A percentile compares a stretch with the other conserved stretches of the same genome.
Conservation (phyloP, 2,113 vertebrate genomes). For the Eolophus roseicapilla region DNA sequence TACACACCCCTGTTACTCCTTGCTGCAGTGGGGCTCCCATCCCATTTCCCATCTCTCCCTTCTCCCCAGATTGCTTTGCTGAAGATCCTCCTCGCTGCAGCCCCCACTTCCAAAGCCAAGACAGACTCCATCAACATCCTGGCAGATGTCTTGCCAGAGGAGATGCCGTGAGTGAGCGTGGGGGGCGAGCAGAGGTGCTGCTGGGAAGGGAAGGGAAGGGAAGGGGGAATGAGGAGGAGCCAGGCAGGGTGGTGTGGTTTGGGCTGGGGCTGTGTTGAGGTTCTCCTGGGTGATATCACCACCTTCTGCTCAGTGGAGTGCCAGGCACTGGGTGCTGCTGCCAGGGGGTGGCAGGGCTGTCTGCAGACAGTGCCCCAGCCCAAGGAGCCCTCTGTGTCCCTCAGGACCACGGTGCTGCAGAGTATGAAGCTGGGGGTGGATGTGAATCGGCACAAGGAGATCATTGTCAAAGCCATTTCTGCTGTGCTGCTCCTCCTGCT, state of each 20-base stretch:
- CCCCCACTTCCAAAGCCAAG: constrained; percentile 98
- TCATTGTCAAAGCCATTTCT: constrained; percentile 97
- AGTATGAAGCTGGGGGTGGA: constrained; percentile 99
- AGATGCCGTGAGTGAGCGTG: constrained; percentile 92
- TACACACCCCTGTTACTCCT: not conserved
- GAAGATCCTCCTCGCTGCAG: constrained; percentile 95
- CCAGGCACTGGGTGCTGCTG: not conserved
- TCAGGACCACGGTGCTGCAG: constrained; percentile 93
- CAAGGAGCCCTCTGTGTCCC: not conserved
- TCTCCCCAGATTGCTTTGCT: constrained; percentile 89
- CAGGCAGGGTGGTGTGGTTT: not conserved
- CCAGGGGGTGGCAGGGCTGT: not conserved
- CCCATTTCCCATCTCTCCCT: not conserved
- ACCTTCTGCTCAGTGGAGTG: not conserved
- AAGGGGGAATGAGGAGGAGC: not conserved
- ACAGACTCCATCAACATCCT: constrained; percentile 99
- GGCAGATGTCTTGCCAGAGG: constrained; percentile 93
- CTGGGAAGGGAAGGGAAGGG: not conserved
- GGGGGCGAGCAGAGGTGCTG: not conserved
- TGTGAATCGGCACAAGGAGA: constrained; percentile 97
- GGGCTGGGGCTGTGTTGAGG: not conserved
- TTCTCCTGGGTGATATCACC: not conserved
- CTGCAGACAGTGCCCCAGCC: not conserved
- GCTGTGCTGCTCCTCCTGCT: constrained; percentile 92
- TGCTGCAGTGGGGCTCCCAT: not conserved